Percentiles rank a stretch among this genome's conserved stretches.
Evolutionary conservation across 2,888 invertebrate species (phyloP).

Genomic region (Machimus rusticus): DNA sequence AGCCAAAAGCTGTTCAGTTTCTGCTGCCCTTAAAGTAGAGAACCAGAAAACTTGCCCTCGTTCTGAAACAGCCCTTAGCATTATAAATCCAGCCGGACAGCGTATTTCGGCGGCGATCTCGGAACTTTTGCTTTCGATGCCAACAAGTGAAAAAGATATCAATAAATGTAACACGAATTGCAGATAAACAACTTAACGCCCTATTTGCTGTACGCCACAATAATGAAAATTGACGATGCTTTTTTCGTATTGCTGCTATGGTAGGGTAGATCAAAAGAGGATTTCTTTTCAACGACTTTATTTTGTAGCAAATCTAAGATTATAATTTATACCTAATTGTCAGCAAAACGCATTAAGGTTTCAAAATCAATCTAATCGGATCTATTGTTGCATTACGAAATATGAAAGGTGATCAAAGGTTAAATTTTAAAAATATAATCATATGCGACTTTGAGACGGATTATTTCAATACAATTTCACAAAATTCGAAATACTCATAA

Average conservation of each 20-base stretch:
- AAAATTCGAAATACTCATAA: too few species aligned
- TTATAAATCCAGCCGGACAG: neutral
- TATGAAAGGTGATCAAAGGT: too few species aligned
- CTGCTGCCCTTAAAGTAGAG: neutral
- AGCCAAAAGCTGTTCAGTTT: neutral
- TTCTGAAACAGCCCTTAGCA: neutral
- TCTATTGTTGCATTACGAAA: too few species aligned
- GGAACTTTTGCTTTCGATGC: neutral
- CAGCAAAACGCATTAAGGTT: too few species aligned
- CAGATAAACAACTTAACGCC: neutral
- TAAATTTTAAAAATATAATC: too few species aligned
- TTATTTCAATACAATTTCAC: too few species aligned
- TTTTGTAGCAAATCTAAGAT: too few species aligned
- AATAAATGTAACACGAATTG: neutral
- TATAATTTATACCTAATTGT: too few species aligned
- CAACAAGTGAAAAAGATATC: neutral
- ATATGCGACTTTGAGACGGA: too few species aligned
- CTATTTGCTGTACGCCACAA: neutral
- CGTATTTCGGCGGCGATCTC: neutral
- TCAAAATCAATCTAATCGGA: too few species aligned
- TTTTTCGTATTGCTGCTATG: neutral
- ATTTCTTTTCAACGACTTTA: neutral
- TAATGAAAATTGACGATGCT: neutral
- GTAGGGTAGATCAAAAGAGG: neutral
- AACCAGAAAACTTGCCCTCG: neutral